Base-by-base conservation (phyloP, 2,888 invertebrate species). In the Noctua janthe region DNA sequence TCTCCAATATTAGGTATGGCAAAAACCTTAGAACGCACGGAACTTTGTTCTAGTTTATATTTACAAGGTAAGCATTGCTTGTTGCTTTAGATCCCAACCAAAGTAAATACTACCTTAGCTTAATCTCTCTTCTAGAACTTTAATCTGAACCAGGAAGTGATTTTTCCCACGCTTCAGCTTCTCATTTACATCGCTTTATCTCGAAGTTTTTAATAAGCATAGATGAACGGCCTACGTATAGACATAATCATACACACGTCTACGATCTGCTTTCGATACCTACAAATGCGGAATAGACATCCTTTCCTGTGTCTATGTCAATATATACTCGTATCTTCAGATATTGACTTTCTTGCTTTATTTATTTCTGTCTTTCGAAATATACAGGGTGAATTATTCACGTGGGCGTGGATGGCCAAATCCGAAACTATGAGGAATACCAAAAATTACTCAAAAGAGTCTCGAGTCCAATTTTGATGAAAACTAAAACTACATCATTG, bases 131-230 rank as follows among this genome's bases (percentile, higher is more conserved):
- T 69, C 39, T 20, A 35, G 13, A 64, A 64, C 13, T 56, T 35
- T 20, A 1, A 13, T 70, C 23, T 56, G 15, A 79, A 80, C 69
- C 49, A 70, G 69, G 70, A 80, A 70, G 69, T 62, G 56, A 51
- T 56, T 39, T 39, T 59, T 84, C 82, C 62, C 80, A 82, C 82
- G 80, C 29, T 56, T 69, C 17, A 43, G 39, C 54, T n/a, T 69
- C 54, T 56, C 20, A 72, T 84, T 84, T 72, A 39, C 84, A 72
- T 82, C 35, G 49, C 15, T 11, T 62, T 51, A 79, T 84, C 82
- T 84, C 15, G 23, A 67, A 35, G 17, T 77, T 83, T 59, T 72
- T 64, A 84, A 79, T 56, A 84, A 84, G 69, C 39, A 11, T 54
- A 66, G 7, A 7, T 71, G 72, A 80, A 82, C 56, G n/a, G 13